These are phyloP conservation scores for Apteryx mantelli DNA, from an alignment of 2,113 vertebrate species.

Conservation along the genomic window DNA sequence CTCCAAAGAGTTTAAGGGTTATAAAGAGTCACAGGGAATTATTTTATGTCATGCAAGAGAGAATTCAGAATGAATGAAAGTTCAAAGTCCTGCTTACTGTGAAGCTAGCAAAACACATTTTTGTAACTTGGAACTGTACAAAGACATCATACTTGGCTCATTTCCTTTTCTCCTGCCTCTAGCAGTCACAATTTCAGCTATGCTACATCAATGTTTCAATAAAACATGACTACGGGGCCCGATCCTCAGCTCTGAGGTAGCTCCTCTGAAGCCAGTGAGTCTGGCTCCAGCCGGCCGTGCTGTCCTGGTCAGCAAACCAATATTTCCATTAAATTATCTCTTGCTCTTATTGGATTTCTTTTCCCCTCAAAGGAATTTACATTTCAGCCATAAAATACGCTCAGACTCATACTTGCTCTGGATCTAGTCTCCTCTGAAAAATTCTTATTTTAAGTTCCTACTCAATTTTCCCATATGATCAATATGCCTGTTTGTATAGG, in stretches of 20 bases:
- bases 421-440: background rate
- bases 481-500: background rate
- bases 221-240: background rate
- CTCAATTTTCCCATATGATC: background rate
- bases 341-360: background rate
- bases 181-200: background rate
- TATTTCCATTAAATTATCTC: constrained; percentile 11
- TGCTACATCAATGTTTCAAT: background rate
- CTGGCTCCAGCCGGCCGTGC: background rate
- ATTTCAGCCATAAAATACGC: background rate
- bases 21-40: background rate
- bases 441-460: background rate
- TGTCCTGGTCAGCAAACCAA: background rate
- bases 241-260: background rate
- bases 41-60: constrained; percentile 11
- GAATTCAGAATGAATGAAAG: background rate
- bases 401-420: background rate
- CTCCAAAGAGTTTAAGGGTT: constrained; percentile 21
- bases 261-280: background rate
- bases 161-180: constrained; percentile 21
- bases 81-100: background rate
- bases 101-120: constrained; percentile 19
- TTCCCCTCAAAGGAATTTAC: background rate
- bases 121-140: background rate
- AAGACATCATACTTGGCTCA: constrained; percentile 34